phyloP scores from a whole-genome alignment of 2,797 vertebrate genomes.

The Rhynchonycteris naso region DNA sequence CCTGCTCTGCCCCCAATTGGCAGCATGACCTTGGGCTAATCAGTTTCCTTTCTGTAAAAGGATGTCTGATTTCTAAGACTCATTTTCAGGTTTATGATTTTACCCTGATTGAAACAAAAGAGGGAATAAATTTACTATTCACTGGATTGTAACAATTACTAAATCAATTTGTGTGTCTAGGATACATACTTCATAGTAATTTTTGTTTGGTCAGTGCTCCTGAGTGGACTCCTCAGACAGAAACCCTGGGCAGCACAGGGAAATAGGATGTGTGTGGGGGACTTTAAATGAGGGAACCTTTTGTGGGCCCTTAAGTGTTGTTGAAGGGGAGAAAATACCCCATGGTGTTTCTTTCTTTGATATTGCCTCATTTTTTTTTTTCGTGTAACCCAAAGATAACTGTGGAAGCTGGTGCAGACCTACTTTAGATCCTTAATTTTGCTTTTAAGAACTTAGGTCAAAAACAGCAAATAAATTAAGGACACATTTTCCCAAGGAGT shows the following conservation, averaged over 20 bases:
- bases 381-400: background rate
- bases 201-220: background rate
- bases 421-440: constrained; percentile 24
- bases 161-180: background rate
- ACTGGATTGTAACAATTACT: background rate
- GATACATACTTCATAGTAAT: background rate
- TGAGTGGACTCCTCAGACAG: background rate
- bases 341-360: background rate
- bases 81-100: constrained; percentile 14
- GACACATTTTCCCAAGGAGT: background rate
- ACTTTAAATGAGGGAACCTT: background rate
- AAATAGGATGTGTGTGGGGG: fast-evolving
- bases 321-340: background rate
- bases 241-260: background rate
- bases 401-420: background rate
- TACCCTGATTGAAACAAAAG: background rate
- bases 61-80: background rate
- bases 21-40: background rate
- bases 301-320: background rate
- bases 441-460: constrained; percentile 4
- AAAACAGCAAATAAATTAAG: background rate
- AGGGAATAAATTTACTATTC: background rate
- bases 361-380: background rate
- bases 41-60: constrained; percentile 5
- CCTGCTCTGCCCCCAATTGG: background rate